Conservation (phyloP, 1,140 invertebrate species). For the Pectinophora gossypiella region DNA sequence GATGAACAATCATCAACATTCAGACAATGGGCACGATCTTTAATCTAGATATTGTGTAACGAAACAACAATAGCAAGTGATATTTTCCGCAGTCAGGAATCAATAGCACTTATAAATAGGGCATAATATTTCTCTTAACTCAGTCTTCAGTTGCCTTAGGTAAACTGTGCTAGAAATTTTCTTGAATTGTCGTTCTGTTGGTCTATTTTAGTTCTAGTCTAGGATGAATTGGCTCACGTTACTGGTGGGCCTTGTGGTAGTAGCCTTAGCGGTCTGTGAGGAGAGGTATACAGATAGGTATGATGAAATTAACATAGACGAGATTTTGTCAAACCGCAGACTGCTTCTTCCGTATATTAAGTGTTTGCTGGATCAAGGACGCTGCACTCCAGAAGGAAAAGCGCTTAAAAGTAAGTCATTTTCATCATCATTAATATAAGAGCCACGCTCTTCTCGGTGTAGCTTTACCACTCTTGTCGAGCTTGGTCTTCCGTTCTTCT, state of each 20-base stretch:
- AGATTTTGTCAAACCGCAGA: slow-evolving; percentile 80
- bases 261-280: slow-evolving; percentile 30
- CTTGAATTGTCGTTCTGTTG: not conserved
- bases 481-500: too few species aligned
- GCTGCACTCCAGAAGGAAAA: slow-evolving; percentile 76
- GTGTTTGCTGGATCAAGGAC: slow-evolving; percentile 77
- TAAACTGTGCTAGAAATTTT: too few species aligned
- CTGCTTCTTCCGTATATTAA: slow-evolving; percentile 81
- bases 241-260: slow-evolving; percentile 26
- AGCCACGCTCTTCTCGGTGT: too few species aligned
- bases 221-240: slow-evolving; percentile 25
- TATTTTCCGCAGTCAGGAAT: not conserved
- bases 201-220: not conserved
- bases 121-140: not conserved
- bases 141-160: not conserved
- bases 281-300: slow-evolving; percentile 82
- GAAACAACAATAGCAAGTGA: not conserved
- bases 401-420: slow-evolving; percentile 75
- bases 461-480: too few species aligned
- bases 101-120: slow-evolving; percentile 2
- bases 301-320: slow-evolving; percentile 83
- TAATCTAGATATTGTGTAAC: not conserved
- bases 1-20: not conserved
- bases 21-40: not conserved
- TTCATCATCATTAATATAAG: too few species aligned